Evolutionary conservation across 2,888 invertebrate genomes (phyloP), one percentile per base, ranked within the genome.

Genomic region (Ennomos quercinarius): DNA sequence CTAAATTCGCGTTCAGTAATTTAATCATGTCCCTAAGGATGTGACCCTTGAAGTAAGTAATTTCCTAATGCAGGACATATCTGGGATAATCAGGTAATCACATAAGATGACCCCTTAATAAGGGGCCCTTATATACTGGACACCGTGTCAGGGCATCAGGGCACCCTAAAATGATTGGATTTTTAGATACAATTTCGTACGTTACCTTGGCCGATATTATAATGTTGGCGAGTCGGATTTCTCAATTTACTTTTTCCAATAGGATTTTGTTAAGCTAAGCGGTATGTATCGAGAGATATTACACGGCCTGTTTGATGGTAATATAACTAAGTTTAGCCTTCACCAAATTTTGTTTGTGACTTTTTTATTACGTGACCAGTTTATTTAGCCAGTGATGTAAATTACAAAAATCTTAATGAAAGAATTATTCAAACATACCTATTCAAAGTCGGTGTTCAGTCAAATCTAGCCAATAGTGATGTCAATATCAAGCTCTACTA

Each of bases 81-180:
- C 41, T 42, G 37, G 59, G 59, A 46, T 54, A 59, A 59, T 59
- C 45, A 59, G 45, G 41, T 50, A 46, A 59, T 59, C 59, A 50
- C 10, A 46, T 1, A n/a, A n/a, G 40, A 34, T 38, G 45, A 54
- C 54, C 59, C 59, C 46, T n/a, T n/a, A n/a, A n/a, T n/a, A n/a
- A n/a, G n/a, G n/a, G n/a, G n/a, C n/a, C n/a, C n/a, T 54, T 52
- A 43, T 12, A 11, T 8, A 43, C 10, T 12, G 37, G 42, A 2
- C 37, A 35, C 41, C 11, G 36, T 35, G 37, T 43, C 43, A 42
- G 42, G 51, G 17, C 51, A 37, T 8, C 45, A 9, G 51, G 42
- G 17, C 42, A 37, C 49, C 50, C 45, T 8, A 57, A 48, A 47
- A 34, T 38, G 46, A 51, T 57, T 51, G 51, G 42, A 17, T 51